Base-by-base conservation (phyloP, 2,113 vertebrate genomes). In the Osmerus mordax region DNA sequence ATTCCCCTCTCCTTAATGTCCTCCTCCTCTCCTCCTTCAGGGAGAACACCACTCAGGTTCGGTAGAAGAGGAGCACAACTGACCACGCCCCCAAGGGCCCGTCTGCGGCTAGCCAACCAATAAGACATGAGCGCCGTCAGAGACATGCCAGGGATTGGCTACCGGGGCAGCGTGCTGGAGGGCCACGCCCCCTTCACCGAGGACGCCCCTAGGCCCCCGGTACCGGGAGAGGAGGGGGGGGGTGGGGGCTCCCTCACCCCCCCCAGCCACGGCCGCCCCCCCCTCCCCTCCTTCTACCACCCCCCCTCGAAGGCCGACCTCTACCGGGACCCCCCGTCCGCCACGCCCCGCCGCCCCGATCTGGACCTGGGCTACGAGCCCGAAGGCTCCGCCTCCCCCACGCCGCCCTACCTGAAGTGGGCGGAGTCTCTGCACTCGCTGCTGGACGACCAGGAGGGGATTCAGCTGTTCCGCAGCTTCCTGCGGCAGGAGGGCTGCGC, bases 281-380 rank as follows among this genome's bases (percentile, higher is more conserved):
- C 84, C n/a, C 83, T 81, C 76, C 89, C 88, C 83, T 73, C 83
- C 4, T 69, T 79, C 12, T 80, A 92, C 0, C 78, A 89, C 80
- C 90, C 87, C 84, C 91, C 93, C 2, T 80, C 87, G 32, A 89
- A 89, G 3, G 92, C 91, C 0, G 88, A 90, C 52, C 58, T 81
- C 1, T 94, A 94, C 71, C 91, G 87, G 4, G 94, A 96, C 0
- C 89, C 89, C 0, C 89, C 89, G 1, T 86, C 87, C 0, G 95
- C 96, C 16, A 96, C 95, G 0, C 96, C 96, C 0, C 89, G 96
- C 29, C 92, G 96, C 65, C 94, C 96, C 0, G 96, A 97, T 81
- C 87, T 96, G 91, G 95, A 98, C 87, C 86, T 98, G 89, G 97
- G 96, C 18, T 98, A 97, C 0, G 97, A 99, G 84, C 96, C 97